phyloP scores from a whole-genome alignment of 2,113 vertebrate species.

The Stictonetta naevosa region DNA sequence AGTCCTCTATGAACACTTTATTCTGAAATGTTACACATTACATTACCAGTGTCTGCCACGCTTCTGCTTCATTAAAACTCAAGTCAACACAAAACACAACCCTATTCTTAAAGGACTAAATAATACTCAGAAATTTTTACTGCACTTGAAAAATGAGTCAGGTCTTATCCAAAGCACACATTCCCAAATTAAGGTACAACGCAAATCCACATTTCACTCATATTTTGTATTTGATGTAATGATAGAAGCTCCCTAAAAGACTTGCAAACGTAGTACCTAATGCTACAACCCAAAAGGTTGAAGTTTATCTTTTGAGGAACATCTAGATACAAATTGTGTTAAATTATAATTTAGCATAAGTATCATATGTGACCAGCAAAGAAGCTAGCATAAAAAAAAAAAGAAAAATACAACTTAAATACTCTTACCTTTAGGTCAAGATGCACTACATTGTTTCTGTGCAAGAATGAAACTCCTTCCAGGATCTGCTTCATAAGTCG shows the following conservation, averaged over 20 bases:
- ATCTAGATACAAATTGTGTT: background rate
- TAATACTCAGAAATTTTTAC: background rate
- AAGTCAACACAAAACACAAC: background rate
- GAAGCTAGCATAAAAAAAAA: background rate
- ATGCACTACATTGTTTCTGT: conserved; percentile 89
- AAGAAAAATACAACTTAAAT: background rate
- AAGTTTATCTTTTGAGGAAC: background rate
- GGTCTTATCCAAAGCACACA: background rate
- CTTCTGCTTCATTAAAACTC: background rate
- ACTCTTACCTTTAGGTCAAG: conserved; percentile 91
- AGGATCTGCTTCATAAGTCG: conserved; percentile 92
- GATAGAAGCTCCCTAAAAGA: background rate
- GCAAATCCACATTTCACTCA: background rate
- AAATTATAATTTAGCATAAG: background rate
- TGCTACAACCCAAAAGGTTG: background rate
- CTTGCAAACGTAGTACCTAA: background rate
- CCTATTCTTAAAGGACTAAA: background rate
- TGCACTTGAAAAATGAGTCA: background rate
- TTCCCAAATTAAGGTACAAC: background rate
- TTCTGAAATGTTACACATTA: background rate
- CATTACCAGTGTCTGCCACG: background rate
- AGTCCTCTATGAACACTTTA: background rate
- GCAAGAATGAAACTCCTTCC: conserved; percentile 89
- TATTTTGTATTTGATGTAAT: background rate
- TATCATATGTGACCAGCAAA: background rate